These are phyloP conservation scores for Sipha flava DNA, from an alignment of 1,140 invertebrate genomes.

Conservation along the genomic window DNA sequence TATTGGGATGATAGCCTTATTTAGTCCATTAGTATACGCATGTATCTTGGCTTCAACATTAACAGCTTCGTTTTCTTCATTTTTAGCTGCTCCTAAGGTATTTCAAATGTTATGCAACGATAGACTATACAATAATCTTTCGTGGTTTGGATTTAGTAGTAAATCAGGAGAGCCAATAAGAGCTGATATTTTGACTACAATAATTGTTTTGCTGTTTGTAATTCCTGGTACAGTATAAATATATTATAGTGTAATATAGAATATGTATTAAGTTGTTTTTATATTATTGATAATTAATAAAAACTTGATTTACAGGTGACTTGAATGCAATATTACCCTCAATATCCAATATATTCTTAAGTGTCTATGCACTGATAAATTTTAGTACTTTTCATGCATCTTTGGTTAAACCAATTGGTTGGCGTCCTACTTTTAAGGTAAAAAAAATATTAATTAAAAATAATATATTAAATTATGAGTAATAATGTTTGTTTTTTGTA, in stretches of 20 bases:
- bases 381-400: conserved; percentile 92
- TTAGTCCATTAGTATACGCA: conserved; percentile 87
- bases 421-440: conserved; percentile 80
- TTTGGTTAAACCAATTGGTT: conserved; percentile 72
- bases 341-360: conserved; percentile 94
- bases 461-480: neutral
- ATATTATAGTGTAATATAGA: too few species aligned
- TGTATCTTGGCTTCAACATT: conserved; percentile 95
- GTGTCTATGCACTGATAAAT: conserved; percentile 91
- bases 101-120: conserved; percentile 95
- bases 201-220: conserved; percentile 78
- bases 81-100: conserved; percentile 91
- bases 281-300: neutral
- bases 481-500: too few species aligned
- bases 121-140: conserved; percentile 85
- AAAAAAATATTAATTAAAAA: conserved; percentile 40
- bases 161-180: conserved; percentile 66
- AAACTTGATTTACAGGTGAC: conserved; percentile 54
- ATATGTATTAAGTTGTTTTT: neutral
- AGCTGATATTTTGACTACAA: conserved; percentile 84
- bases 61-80: conserved; percentile 86
- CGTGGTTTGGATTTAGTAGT: conserved; percentile 62
- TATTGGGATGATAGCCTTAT: conserved; percentile 81
- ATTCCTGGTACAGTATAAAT: conserved; percentile 67
- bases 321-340: conserved; percentile 85